Percentiles rank a stretch among this genome's conserved stretches.
Conservation (phyloP, 2,797 vertebrate genomes). For the Poecile montanus region DNA sequence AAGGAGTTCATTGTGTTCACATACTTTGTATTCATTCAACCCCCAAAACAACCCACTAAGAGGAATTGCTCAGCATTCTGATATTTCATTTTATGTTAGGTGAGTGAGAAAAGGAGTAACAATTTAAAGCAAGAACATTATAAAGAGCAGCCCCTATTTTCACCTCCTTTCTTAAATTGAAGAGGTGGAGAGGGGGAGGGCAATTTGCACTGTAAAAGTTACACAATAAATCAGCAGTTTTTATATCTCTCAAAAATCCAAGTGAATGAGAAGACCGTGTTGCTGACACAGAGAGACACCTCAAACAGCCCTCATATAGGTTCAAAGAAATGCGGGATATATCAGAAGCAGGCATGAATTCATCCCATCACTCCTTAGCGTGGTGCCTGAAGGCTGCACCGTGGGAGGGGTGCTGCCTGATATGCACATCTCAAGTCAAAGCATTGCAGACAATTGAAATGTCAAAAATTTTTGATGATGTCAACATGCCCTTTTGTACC, state of each 20-base stretch:
- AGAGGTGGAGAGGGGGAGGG: not conserved
- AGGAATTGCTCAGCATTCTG: not conserved
- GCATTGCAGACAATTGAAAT: not conserved
- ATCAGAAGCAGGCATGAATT: not conserved
- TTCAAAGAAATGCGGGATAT: not conserved
- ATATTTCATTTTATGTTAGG: not conserved
- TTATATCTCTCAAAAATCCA: not conserved
- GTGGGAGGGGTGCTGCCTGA: not conserved
- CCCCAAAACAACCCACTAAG: not conserved
- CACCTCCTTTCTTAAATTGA: not conserved
- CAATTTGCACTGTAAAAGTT: not conserved
- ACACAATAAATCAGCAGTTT: not conserved
- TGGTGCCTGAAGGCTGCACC: rapidly evolving
- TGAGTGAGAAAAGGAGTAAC: not conserved
- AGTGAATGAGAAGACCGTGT: not conserved
- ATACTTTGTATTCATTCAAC: not conserved
- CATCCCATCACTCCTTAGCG: not conserved
- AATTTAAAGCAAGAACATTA: not conserved
- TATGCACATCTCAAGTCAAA: not conserved
- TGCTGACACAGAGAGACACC: not conserved
- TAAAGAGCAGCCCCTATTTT: not conserved
- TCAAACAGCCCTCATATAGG: not conserved
- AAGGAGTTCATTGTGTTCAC: not conserved
- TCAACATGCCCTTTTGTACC: not conserved
- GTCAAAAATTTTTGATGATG: not conserved